Evolutionary conservation across 2,888 invertebrate genomes (phyloP).

Genomic region (Cheiracanthium punctorium): DNA sequence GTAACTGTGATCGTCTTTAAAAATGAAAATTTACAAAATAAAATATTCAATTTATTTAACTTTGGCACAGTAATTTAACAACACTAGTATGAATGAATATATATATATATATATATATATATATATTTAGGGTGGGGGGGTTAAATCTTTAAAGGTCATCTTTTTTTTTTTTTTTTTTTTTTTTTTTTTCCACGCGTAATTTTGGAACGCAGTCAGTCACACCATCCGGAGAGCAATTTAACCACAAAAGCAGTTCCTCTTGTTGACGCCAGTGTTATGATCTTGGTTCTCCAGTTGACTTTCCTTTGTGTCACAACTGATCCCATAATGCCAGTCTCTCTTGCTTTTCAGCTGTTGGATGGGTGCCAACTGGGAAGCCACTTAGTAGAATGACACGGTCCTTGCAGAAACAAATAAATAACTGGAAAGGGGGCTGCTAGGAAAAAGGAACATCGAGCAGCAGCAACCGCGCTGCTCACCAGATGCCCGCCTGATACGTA

Average conservation of each 20-base stretch:
- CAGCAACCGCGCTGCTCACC: conserved; percentile 42
- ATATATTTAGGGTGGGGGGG: too few species aligned
- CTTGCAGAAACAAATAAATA: conserved; percentile 30
- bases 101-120: too few species aligned
- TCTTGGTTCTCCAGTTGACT: conserved; percentile 25
- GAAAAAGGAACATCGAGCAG: conserved; percentile 11
- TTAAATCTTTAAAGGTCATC: too few species aligned
- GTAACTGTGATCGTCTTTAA: too few species aligned
- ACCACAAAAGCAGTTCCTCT: neutral
- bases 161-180: neutral
- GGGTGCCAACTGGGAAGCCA: conserved; percentile 51
- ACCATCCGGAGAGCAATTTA: conserved; percentile 2
- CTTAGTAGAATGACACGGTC: conserved; percentile 13
- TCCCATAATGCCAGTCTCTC: conserved; percentile 15
- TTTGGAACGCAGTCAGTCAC: neutral
- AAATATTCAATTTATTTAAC: too few species aligned
- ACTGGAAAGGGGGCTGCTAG: conserved; percentile 13
- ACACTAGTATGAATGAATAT: too few species aligned
- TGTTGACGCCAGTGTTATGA: neutral
- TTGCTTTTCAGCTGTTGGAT: conserved; percentile 31
- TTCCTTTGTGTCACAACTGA: conserved; percentile 25
- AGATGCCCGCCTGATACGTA: conserved; percentile 38
- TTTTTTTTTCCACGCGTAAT: too few species aligned
- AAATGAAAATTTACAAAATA: too few species aligned
- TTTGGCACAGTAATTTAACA: too few species aligned